Conservation (phyloP, 2,888 invertebrate genomes). For the Tetragnatha montana region DNA sequence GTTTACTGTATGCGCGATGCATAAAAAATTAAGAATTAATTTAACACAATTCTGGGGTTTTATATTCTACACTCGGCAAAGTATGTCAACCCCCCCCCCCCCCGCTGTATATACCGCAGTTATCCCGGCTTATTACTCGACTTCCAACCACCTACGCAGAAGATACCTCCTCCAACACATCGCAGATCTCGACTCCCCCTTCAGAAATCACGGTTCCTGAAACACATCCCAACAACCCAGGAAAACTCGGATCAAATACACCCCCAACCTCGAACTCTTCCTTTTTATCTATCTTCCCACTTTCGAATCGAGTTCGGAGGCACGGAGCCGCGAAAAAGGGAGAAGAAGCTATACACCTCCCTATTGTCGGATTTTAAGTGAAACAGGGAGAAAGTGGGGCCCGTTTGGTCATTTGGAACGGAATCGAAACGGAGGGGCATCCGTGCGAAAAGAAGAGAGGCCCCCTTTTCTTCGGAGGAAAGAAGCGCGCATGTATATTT, state of each 20-base stretch:
- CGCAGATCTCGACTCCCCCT: too few species aligned
- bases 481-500: conserved; percentile 28
- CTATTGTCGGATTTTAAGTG: neutral
- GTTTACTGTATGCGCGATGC: too few species aligned
- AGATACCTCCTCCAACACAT: too few species aligned
- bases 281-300: neutral
- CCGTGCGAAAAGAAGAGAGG: conserved; percentile 11
- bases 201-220: too few species aligned
- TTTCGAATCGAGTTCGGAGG: neutral
- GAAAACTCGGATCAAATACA: neutral
- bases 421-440: conserved; percentile 13
- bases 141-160: too few species aligned
- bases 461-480: conserved; percentile 1
- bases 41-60: too few species aligned
- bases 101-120: too few species aligned
- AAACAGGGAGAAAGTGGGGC: neutral
- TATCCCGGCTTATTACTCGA: too few species aligned
- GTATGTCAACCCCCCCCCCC: too few species aligned
- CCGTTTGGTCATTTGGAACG: neutral
- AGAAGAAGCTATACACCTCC: neutral
- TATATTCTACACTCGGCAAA: too few species aligned
- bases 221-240: too few species aligned
- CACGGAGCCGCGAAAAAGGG: neutral
- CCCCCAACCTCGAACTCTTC: neutral
- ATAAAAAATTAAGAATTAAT: too few species aligned